Evolutionary conservation across 2,888 invertebrate genomes (phyloP), one percentile per base, ranked within the genome.

Genomic region (Tuta absoluta): DNA sequence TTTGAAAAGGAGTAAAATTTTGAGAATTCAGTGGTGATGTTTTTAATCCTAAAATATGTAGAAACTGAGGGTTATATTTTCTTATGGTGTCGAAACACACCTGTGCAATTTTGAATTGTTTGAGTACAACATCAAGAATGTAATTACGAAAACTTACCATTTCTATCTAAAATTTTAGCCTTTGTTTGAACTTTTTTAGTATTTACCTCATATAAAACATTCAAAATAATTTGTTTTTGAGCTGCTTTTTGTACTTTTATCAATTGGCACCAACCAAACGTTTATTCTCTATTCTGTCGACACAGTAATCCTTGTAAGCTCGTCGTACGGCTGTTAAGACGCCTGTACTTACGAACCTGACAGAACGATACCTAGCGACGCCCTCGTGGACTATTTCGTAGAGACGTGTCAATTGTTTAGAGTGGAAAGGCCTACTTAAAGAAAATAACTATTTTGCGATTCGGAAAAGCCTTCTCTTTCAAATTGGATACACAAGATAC

Each of bases 401-500:
- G 45, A 61, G n/a, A 49, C 61, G 61, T 61, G 61, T 61, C 61
- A 61, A 61, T 61, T 61, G 61, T 61, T 48, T 61, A 49, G 49
- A 56, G 28, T 24, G 24, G 24, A n/a, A 14, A 33, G 24, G 28
- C 11, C 28, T 23, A 56, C 17, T 33, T 1, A 49, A 5, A 21
- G 41, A n/a, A 41, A 41, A 41, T 14, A 41, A n/a, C 14, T 41
- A 38, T 38, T 38, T 8, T 38, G 28, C 28, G 28, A 28, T 28
- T 2, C 5, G 51, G 2, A 53, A 24, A 24, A 24, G 51, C 12
- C 19, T 53, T 24, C 24, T 24, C 8, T 10, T 10, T 33, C 8
- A 8, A 33, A 33, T 28, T 5, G 4, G 33, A 1, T 33, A 8
- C 33, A 7, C 33, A 28, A 33, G 33, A 8, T 33, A 10, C 10